Evolutionary conservation across 2,113 vertebrate genomes (phyloP), one percentile per base, ranked within the genome.

Genomic region (Zapus hudsonius): DNA sequence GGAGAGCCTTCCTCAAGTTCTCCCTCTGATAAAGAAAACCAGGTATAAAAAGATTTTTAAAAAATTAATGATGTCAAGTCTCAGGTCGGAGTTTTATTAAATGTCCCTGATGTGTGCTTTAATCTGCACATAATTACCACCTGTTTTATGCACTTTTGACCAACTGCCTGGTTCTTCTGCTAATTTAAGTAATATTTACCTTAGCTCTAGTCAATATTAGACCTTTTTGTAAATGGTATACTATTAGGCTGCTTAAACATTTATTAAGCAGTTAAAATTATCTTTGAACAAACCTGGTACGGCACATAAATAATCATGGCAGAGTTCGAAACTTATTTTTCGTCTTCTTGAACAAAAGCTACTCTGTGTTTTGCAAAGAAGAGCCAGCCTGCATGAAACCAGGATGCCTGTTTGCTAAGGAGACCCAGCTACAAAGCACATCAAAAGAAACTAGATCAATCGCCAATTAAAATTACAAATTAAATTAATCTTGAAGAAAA

Each of bases 141-240:
- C 66, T 96, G 57, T 59, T 94, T 90, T 72, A 59, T 91, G 91
- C 70, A 59, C 19, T 55, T 78, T 84, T 90, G 91, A 81, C n/a
- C n/a, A n/a, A n/a, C 66, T 82, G 17, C 78, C 84, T 55, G 44
- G 69, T 33, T 72, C 69, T 27, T 78, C 44, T 85, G 73, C 69
- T 95, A 92, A 94, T 84, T 70, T 83, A 91, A 93, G 38, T 83
- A 80, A 79, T 95, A 85, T 96, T 96, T 96, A 92, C 94, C 29
- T 96, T 84, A 61, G 91, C 94, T 61, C 84, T 87, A 84, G 92
- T 95, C 95, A 96, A 95, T 96, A 96, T 96, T 97, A 96, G 93
- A 87, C 59, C 44, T 84, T 91, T 93, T 25, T 75, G 84, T 93
- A 79, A 96, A 95, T 94, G 90, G 91, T 95, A 79, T 76, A 42